A percentile compares a stretch with the other conserved stretches of the same genome.
These are phyloP conservation scores for Mythimna albipuncta DNA, from an alignment of 2,888 invertebrate species.

Conservation along the genomic window DNA sequence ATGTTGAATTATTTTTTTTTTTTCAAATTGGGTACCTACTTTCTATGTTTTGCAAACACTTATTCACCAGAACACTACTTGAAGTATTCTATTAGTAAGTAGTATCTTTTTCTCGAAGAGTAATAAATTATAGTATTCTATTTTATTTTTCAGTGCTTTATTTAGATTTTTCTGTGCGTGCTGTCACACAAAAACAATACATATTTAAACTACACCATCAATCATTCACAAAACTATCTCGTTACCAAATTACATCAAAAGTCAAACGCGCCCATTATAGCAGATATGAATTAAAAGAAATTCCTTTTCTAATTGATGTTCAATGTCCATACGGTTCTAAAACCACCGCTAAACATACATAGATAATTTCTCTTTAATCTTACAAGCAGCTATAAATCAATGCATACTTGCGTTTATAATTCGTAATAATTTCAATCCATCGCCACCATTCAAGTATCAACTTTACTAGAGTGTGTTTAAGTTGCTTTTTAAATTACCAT, in stretches of 20 bases:
- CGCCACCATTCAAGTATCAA: neutral
- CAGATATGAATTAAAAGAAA: slow-evolving; percentile 48
- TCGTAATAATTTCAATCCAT: neutral
- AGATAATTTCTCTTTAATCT: slow-evolving; percentile 59
- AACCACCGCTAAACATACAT: slow-evolving; percentile 49
- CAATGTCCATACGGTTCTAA: slow-evolving; percentile 45
- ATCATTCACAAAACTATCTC: slow-evolving; percentile 45
- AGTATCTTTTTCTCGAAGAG: too few species aligned
- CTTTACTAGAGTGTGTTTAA: neutral
- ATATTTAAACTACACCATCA: slow-evolving; percentile 9
- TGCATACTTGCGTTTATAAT: slow-evolving; percentile 3
- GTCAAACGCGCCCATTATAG: slow-evolving; percentile 38
- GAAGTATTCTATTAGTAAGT: too few species aligned
- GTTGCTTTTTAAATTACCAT: neutral
- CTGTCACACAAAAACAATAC: neutral
- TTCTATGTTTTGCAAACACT: too few species aligned
- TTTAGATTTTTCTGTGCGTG: neutral
- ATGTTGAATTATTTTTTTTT: too few species aligned
- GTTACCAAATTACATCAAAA: slow-evolving; percentile 41
- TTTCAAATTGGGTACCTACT: too few species aligned
- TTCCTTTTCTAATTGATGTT: slow-evolving; percentile 57
- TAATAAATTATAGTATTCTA: too few species aligned
- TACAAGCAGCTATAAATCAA: slow-evolving; percentile 58
- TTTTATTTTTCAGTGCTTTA: too few species aligned
- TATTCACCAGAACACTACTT: too few species aligned